Evolutionary conservation across 2,113 vertebrate genomes (phyloP).

Genomic region (Mobula birostris): DNA sequence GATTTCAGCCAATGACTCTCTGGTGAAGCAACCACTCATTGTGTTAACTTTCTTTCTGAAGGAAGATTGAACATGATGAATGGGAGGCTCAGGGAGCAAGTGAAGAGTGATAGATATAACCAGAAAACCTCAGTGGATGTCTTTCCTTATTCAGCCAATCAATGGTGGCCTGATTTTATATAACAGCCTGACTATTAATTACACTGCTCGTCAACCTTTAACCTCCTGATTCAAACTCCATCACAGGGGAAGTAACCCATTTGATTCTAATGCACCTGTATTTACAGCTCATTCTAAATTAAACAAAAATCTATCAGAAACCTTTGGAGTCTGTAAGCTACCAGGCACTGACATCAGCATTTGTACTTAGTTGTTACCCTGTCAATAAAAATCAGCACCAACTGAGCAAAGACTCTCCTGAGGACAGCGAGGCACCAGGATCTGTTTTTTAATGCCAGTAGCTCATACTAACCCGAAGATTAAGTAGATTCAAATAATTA

Average conservation of each 20-base stretch:
- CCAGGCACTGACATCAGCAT: constrained; percentile 54
- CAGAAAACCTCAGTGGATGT: neutral
- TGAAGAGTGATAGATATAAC: neutral
- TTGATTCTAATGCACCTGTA: neutral
- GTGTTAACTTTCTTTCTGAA: neutral
- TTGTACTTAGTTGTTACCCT: constrained; percentile 61
- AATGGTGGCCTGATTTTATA: neutral
- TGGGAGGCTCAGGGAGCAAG: neutral
- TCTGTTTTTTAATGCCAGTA: neutral
- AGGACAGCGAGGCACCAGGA: constrained; percentile 31
- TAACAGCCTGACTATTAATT: neutral
- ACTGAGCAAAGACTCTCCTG: constrained; percentile 42
- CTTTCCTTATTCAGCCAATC: neutral
- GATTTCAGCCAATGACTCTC: too few species aligned
- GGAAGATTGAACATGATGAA: neutral
- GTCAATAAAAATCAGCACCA: constrained; percentile 60
- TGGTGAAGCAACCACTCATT: neutral
- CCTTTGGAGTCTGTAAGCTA: constrained; percentile 42
- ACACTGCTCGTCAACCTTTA: neutral
- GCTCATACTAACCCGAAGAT: neutral
- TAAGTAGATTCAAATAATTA: constrained; percentile 27
- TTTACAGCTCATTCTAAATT: constrained; percentile 47
- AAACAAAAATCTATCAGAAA: constrained; percentile 57
- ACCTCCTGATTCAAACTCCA: neutral
- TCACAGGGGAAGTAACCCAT: neutral